These are phyloP conservation scores for Hippotragus niger DNA, from an alignment of 2,113 vertebrate species.

Conservation along the genomic window DNA sequence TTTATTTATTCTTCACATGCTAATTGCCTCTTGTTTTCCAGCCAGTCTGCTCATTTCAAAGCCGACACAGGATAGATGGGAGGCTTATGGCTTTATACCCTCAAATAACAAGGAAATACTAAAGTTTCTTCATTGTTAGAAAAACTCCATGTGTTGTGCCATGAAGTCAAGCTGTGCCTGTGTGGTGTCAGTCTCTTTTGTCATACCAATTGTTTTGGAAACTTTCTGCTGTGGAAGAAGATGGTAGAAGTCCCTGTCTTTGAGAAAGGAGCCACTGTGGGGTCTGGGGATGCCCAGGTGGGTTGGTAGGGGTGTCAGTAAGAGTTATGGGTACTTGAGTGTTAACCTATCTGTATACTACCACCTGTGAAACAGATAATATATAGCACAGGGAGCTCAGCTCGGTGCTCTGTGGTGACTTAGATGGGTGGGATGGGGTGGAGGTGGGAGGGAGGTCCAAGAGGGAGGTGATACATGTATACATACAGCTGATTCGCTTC, in stretches of 20 bases:
- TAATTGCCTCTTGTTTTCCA: conserved; percentile 68
- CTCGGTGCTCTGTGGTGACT: background rate
- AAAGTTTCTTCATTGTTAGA: conserved; percentile 64
- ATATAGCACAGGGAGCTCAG: background rate
- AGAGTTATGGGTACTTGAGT: background rate
- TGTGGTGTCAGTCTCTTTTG: conserved; percentile 47
- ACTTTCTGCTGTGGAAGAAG: background rate
- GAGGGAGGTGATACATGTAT: background rate
- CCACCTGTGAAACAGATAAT: background rate
- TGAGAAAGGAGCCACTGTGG: background rate
- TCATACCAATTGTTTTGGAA: conserved; percentile 5
- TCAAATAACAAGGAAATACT: conserved; percentile 64
- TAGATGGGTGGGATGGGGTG: background rate
- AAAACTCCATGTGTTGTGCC: conserved; percentile 46
- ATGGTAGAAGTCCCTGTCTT: background rate
- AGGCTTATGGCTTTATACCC: conserved; percentile 54
- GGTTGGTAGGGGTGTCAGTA: too few species aligned
- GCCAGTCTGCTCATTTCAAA: conserved; percentile 54
- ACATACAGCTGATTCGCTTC: accelerated
- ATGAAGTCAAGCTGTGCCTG: conserved; percentile 51
- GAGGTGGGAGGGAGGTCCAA: background rate
- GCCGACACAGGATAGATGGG: conserved; percentile 34
- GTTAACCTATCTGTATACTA: background rate
- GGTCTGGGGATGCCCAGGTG: background rate
- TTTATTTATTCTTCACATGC: conserved; percentile 72